phyloP scores from a whole-genome alignment of 1,140 invertebrate genomes.

The Anagrus nilaparvatae region DNA sequence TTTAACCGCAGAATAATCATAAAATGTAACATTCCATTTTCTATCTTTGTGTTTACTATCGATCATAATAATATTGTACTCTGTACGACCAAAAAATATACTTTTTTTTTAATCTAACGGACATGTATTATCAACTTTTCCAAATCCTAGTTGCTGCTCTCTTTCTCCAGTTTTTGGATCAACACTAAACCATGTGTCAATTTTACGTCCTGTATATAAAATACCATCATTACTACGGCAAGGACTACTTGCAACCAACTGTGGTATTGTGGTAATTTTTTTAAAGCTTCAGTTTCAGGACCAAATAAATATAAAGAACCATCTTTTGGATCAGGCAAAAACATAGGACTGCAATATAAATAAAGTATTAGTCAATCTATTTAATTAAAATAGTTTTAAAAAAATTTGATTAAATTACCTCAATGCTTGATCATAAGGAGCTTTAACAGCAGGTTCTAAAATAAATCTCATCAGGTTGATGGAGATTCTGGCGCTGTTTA shows the following conservation, averaged over 20 bases:
- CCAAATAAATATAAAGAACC: constrained; percentile 88
- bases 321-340: constrained; percentile 92
- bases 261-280: constrained; percentile 97
- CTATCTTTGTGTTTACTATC: constrained; percentile 71
- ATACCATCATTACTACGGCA: constrained; percentile 91
- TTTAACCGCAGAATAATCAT: constrained; percentile 69
- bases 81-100: constrained; percentile 76
- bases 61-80: constrained; percentile 92
- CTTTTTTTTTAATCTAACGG: constrained; percentile 50
- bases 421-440: constrained; percentile 47
- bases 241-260: constrained; percentile 89
- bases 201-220: constrained; percentile 88
- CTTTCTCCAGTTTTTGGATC: constrained; percentile 80
- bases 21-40: constrained; percentile 94
- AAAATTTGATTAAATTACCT: constrained; percentile 30
- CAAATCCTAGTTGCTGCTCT: constrained; percentile 66
- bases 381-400: constrained; percentile 5
- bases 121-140: constrained; percentile 54
- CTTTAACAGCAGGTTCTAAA: constrained; percentile 66
- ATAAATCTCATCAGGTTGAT: no score
- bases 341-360: constrained; percentile 57
- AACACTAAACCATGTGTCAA: constrained; percentile 92
- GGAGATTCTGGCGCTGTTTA: no score
- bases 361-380: constrained; percentile 34
- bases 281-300: constrained; percentile 63